phyloP scores from a whole-genome alignment of 2,113 vertebrate species.

The Chunga burmeisteri region DNA sequence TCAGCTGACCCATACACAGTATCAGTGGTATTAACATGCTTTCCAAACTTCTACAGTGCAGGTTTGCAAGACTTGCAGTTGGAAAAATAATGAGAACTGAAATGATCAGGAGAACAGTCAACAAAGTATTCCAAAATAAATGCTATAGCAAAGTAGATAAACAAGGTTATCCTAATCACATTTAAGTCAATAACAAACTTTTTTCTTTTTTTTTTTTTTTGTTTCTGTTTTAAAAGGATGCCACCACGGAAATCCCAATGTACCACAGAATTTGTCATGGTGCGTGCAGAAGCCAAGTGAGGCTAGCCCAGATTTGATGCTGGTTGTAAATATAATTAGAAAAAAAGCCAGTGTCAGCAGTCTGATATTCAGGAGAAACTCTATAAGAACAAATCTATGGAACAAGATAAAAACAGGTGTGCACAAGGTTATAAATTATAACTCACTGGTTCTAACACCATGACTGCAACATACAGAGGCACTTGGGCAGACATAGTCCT shows the following conservation, averaged over 20 bases:
- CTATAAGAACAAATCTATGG: not conserved
- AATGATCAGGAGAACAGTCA: not conserved
- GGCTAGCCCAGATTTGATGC: not conserved
- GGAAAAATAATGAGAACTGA: not conserved
- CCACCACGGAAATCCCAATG: not conserved
- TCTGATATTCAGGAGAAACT: not conserved
- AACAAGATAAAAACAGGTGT: not conserved
- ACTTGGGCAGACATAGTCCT: not conserved
- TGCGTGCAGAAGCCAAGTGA: not conserved
- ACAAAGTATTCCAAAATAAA: not conserved
- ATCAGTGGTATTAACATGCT: not conserved
- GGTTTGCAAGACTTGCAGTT: not conserved
- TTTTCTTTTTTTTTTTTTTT: not conserved
- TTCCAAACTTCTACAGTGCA: not conserved
- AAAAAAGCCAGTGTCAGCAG: not conserved
- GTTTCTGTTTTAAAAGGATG: not conserved
- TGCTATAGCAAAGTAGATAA: not conserved
- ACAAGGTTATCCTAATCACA: not conserved
- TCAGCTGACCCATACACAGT: not conserved
- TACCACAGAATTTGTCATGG: not conserved
- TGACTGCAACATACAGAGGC: not conserved
- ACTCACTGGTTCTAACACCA: not conserved
- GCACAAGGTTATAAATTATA: not conserved
- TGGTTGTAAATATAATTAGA: not conserved
- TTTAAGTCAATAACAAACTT: not conserved